A percentile compares a stretch with the other conserved stretches of the same genome.
Conservation (phyloP, 2,113 vertebrate species). For the Telmatochromis sp. region DNA sequence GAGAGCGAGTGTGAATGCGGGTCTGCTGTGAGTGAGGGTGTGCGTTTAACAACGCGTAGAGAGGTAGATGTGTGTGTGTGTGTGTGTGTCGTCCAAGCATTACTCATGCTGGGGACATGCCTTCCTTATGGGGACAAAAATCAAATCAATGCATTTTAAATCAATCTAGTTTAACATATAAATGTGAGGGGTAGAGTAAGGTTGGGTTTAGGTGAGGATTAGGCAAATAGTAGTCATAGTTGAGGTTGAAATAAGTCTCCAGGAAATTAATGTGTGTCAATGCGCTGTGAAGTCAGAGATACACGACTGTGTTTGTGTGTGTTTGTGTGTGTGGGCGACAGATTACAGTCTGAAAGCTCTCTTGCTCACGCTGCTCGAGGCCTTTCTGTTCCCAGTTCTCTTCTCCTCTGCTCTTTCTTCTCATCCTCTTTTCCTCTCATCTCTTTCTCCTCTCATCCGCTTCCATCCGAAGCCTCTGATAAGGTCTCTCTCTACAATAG, state of each 20-base stretch:
- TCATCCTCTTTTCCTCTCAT: slow-evolving; percentile 57
- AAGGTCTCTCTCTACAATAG: slow-evolving; percentile 52
- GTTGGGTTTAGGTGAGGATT: neutral
- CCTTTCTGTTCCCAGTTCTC: slow-evolving; percentile 56
- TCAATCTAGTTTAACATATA: neutral
- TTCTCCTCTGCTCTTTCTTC: slow-evolving; percentile 50
- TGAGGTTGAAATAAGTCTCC: neutral
- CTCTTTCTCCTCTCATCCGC: slow-evolving; percentile 53
- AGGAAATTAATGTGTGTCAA: neutral
- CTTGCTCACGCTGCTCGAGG: slow-evolving; percentile 62
- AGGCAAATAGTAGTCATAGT: neutral
- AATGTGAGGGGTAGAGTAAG: neutral
- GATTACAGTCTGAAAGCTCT: slow-evolving; percentile 64
- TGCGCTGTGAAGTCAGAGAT: neutral
- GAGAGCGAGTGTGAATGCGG: neutral
- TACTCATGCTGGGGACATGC: neutral
- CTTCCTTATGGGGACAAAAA: neutral
- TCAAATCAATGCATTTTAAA: neutral
- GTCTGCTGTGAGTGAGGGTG: neutral
- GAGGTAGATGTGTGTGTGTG: slow-evolving; percentile 33
- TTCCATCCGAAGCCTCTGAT: slow-evolving; percentile 59
- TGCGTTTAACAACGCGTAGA: neutral
- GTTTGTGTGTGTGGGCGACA: slow-evolving; percentile 59
- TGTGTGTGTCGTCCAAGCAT: neutral
- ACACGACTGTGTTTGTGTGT: neutral